Base-by-base conservation (phyloP, 2,797 vertebrate species). In the Knipowitschia caucasica region DNA sequence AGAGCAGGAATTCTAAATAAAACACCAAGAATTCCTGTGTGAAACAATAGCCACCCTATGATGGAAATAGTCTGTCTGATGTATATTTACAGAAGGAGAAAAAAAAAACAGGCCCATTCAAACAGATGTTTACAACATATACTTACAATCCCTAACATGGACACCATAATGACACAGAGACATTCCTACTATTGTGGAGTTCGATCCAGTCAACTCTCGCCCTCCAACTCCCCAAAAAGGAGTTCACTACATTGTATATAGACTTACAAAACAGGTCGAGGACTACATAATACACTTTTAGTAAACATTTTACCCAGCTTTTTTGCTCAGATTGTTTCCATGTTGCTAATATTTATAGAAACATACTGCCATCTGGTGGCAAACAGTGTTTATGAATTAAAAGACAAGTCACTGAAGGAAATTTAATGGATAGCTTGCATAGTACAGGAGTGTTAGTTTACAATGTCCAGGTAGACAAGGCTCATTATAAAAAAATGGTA, bases 141-240 rank as follows among this genome's bases (percentile, higher is more conserved):
- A 79, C 79, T 83, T 85, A 82, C 73, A 78, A 73, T 77, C 64
- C 78, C 78, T 73, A 83, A 73, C 82, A 78, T 70, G 72, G 78
- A 77, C 67, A 64, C 66, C 71, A 84, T 80, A 84, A 88, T 88
- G 63, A 84, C 75, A 84, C 56, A 54, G 38, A 58, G 51, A 67
- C 76, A 82, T 81, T 85, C 80, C 73, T 77, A 62, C 62, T 73
- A 77, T 79, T 83, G 64, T 79, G 69, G 73, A 77, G 62, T 44
- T 46, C 56, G 50, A 49, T 54, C 58, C 30, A 50, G 53, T 62
- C 34, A 40, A 17, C 69, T 50, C 71, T 64, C 55, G 34, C 49
- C 59, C 36, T 27, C 34, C 34, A 36, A 55, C 55, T 60, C 24
- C 35, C 24, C 47, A 15, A 23, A 2, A 5, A 31, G 18, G 30